Conservation (phyloP, 2,113 vertebrate species). For the Pachyramphus minor region DNA sequence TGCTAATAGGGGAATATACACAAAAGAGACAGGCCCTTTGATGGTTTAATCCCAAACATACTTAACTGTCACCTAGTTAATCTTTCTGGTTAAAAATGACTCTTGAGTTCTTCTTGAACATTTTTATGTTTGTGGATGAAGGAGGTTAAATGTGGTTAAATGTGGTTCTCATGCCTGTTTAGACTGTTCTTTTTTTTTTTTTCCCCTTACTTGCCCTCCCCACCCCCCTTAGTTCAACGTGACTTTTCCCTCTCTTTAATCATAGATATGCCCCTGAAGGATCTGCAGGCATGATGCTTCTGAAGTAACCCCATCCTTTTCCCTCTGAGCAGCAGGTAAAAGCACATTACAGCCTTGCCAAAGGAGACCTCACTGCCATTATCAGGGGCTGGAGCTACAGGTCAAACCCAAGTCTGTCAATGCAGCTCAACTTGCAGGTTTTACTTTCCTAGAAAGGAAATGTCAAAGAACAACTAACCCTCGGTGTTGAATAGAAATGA, state of each 20-base stretch:
- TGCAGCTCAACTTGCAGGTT: not conserved
- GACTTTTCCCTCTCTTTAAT: slow-evolving; percentile 21
- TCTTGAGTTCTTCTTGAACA: slow-evolving; percentile 31
- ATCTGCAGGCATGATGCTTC: not conserved
- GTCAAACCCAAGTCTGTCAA: not conserved
- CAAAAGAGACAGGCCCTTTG: slow-evolving; percentile 47
- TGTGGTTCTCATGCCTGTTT: not conserved
- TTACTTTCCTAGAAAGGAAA: not conserved
- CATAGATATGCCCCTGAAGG: not conserved
- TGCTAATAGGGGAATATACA: slow-evolving; percentile 24
- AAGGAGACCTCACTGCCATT: not conserved
- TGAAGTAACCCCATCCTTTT: not conserved
- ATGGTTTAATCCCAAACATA: slow-evolving; percentile 55
- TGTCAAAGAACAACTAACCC: not conserved
- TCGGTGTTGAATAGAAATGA: not conserved
- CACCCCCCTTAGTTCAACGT: not conserved
- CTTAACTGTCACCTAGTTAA: slow-evolving; percentile 47
- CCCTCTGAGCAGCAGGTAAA: not conserved
- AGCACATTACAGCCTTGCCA: not conserved
- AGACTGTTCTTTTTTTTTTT: not conserved
- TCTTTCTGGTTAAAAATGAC: slow-evolving; percentile 47
- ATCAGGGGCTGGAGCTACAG: not conserved
- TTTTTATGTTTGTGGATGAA: slow-evolving; percentile 28
- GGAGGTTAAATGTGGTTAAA: slow-evolving; percentile 36
- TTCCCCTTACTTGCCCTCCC: not conserved